These are phyloP conservation scores for Euphydryas editha DNA, from an alignment of 2,888 invertebrate genomes.

Conservation along the genomic window DNA sequence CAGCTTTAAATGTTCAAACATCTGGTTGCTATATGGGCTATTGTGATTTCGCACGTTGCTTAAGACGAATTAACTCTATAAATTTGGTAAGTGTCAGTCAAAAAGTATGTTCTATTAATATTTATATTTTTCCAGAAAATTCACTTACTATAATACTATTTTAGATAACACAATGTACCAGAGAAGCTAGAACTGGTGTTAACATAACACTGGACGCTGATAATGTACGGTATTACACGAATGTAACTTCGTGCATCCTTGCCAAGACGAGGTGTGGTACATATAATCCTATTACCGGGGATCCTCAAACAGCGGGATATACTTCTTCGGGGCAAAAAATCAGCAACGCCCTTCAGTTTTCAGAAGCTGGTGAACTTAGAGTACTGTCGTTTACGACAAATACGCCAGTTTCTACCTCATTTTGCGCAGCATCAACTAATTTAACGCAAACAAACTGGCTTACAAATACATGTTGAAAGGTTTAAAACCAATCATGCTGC, in stretches of 20 bases:
- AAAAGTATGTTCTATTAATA: slow-evolving; percentile 7
- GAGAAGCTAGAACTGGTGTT: slow-evolving; percentile 78
- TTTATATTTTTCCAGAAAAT: background rate
- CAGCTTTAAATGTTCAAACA: slow-evolving; percentile 75
- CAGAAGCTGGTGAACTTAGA: slow-evolving; percentile 80
- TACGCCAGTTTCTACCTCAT: slow-evolving; percentile 77
- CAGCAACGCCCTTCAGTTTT: slow-evolving; percentile 83
- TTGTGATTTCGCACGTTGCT: slow-evolving; percentile 84
- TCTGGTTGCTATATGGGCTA: slow-evolving; percentile 84
- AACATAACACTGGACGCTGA: slow-evolving; percentile 76
- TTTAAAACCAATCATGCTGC: background rate
- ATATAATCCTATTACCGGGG: slow-evolving; percentile 87
- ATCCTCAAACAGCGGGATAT: slow-evolving; percentile 80
- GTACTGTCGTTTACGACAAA: slow-evolving; percentile 80
- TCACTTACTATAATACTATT: slow-evolving; percentile 8
- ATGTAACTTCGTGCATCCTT: slow-evolving; percentile 86
- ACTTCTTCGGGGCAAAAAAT: slow-evolving; percentile 64
- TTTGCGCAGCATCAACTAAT: slow-evolving; percentile 79
- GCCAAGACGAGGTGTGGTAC: slow-evolving; percentile 85
- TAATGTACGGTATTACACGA: slow-evolving; percentile 83
- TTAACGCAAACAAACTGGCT: slow-evolving; percentile 81
- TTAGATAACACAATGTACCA: slow-evolving; percentile 81
- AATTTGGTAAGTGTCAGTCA: slow-evolving; percentile 72
- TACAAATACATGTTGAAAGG: slow-evolving; percentile 67
- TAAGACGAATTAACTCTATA: slow-evolving; percentile 81